Evolutionary conservation across 2,888 invertebrate species (phyloP).

Genomic region (Eupsilia transversa): DNA sequence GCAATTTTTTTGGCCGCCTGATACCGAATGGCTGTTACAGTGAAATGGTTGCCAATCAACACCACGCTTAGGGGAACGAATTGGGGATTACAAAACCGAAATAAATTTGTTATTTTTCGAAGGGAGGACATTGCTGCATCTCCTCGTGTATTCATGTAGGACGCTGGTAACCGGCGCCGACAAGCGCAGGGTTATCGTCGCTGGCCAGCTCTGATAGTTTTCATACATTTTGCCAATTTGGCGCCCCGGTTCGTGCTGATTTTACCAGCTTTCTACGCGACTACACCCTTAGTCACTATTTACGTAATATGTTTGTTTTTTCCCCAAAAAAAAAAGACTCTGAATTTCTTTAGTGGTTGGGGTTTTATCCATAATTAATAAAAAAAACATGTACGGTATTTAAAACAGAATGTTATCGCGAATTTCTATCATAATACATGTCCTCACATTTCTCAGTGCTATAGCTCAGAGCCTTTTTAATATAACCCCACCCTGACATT

Average conservation of each 20-base stretch:
- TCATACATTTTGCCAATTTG: no score
- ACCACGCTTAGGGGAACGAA: background rate
- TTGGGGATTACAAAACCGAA: background rate
- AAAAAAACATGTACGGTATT: constrained; percentile 21
- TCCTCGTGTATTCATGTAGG: no score
- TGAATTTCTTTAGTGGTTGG: background rate
- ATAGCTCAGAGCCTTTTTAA: constrained; percentile 58
- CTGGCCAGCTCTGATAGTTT: no score
- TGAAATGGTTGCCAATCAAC: background rate
- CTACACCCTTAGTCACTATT: background rate
- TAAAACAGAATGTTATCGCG: constrained; percentile 39
- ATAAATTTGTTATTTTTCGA: no score
- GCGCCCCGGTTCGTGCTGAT: background rate
- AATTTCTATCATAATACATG: constrained; percentile 55
- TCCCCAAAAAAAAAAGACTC: background rate
- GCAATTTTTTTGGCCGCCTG: background rate
- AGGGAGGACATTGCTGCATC: no score
- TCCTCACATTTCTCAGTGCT: constrained; percentile 45
- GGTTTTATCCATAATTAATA: constrained; percentile 15
- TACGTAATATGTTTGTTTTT: background rate
- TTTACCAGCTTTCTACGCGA: background rate
- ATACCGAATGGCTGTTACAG: background rate
- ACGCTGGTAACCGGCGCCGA: background rate
- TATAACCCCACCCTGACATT: constrained; percentile 31
- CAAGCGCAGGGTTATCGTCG: background rate